A percentile compares a stretch with the other conserved stretches of the same genome.
These are phyloP conservation scores for Lissocephala sabroskyi DNA, from an alignment of 2,888 invertebrate genomes.

Conservation along the genomic window DNA sequence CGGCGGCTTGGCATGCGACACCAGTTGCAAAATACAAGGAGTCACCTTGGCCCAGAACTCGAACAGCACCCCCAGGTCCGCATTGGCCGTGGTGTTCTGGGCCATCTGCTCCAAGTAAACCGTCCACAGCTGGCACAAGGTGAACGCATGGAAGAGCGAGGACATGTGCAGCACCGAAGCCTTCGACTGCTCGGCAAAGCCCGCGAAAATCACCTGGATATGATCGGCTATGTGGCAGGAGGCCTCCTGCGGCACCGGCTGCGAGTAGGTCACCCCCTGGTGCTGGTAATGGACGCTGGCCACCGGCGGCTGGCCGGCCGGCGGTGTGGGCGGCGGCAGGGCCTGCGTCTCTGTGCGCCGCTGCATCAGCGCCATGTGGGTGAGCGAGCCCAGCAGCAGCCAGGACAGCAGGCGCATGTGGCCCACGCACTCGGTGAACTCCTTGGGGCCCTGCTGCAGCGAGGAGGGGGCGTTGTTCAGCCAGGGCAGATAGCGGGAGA, in stretches of 20 bases:
- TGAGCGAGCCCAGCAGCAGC: conserved; percentile 95
- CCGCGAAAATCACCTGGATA: conserved; percentile 94
- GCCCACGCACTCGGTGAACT: conserved; percentile 94
- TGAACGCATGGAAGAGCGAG: conserved; percentile 96
- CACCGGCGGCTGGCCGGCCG: conserved; percentile 27
- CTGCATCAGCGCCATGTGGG: conserved; percentile 81
- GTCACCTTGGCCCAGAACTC: conserved; percentile 99
- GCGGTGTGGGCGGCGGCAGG: conserved; percentile 44
- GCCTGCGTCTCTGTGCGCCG: conserved; percentile 48
- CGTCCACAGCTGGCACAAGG: conserved; percentile 98
- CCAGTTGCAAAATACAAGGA: conserved; percentile 93
- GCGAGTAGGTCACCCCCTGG: conserved; percentile 74
- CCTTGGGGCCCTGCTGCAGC: conserved; percentile 89
- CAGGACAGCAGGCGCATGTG: conserved; percentile 96
- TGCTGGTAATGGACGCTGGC: conserved; percentile 57
- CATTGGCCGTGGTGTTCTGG: conserved; percentile 77
- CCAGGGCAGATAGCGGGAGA: conserved; percentile 91
- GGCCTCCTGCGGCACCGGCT: conserved; percentile 96
- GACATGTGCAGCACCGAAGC: conserved; percentile 95
- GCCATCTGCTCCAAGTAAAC: conserved; percentile 95
- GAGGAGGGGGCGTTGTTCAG: conserved; percentile 86
- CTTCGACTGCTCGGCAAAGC: conserved; percentile 96
- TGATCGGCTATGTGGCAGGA: conserved; percentile 98
- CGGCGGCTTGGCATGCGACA: conserved; percentile 92
- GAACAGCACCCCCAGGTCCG: conserved; percentile 87